Conservation (phyloP, 2,797 vertebrate genomes). For the Sebastolobus alascanus region DNA sequence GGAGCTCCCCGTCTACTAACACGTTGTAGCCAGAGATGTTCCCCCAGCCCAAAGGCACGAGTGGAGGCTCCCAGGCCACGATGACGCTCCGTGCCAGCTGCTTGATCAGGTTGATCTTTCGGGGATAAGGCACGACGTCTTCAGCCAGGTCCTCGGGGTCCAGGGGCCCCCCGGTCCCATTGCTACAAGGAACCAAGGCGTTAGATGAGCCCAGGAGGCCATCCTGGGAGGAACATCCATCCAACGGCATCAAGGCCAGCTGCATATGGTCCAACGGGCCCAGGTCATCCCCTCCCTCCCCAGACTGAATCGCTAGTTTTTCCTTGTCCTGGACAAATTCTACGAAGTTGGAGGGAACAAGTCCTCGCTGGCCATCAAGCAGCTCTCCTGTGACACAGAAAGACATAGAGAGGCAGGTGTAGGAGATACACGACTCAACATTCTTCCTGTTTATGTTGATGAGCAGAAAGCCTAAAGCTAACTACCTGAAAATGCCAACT, state of each 20-base stretch:
- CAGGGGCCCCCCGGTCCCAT: conserved; percentile 84
- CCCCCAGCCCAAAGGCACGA: conserved; percentile 92
- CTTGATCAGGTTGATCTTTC: conserved; percentile 97
- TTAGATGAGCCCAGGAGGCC: conserved; percentile 71
- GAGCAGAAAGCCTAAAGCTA: background rate
- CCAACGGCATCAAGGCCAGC: conserved; percentile 77
- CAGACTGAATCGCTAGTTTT: conserved; percentile 76
- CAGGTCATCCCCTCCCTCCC: conserved; percentile 88
- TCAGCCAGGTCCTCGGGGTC: conserved; percentile 92
- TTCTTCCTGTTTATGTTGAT: background rate
- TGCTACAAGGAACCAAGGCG: conserved; percentile 85
- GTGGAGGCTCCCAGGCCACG: conserved; percentile 96
- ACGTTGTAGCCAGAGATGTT: conserved; percentile 93
- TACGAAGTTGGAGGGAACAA: conserved; percentile 99
- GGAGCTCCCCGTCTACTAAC: conserved; percentile 92
- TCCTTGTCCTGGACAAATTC: conserved; percentile 97
- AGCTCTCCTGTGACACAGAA: conserved; percentile 89
- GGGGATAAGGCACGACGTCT: conserved; percentile 97
- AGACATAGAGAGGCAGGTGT: background rate
- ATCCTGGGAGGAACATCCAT: conserved; percentile 78
- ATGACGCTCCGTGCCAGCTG: conserved; percentile 98
- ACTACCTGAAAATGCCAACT: background rate
- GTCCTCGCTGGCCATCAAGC: conserved; percentile 94
- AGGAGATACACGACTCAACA: background rate
- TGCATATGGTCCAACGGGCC: conserved; percentile 83